Conservation (phyloP, 2,888 invertebrate genomes). For the Seira sanloemensis region DNA sequence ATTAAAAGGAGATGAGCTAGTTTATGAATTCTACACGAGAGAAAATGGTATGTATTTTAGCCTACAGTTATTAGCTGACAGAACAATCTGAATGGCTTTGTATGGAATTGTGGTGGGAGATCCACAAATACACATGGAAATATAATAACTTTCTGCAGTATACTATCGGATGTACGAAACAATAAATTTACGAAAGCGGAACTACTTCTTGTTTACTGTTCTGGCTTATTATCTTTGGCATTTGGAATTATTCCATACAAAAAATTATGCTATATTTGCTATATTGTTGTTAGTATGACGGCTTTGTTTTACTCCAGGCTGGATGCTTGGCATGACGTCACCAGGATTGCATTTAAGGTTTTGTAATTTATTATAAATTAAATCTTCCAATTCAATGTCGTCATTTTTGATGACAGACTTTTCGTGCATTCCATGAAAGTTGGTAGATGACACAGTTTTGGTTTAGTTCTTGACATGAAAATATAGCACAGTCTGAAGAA, state of each 20-base stretch:
- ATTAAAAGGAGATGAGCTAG: neutral
- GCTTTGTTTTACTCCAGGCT: neutral
- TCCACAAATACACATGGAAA: neutral
- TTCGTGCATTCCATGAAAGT: too few relatives aligned
- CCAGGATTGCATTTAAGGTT: too few relatives aligned
- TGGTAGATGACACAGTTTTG: too few relatives aligned
- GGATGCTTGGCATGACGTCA: too few relatives aligned
- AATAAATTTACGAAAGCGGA: neutral
- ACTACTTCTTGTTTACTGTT: too few relatives aligned
- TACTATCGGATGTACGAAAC: slow-evolving; percentile 14
- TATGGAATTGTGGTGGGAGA: too few relatives aligned
- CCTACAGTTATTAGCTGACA: neutral
- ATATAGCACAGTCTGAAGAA: too few relatives aligned
- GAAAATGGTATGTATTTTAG: neutral
- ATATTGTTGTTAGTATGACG: neutral
- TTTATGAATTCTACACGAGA: neutral
- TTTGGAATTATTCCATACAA: neutral
- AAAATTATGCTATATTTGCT: neutral
- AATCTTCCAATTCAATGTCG: too few relatives aligned
- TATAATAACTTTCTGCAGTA: slow-evolving; percentile 1
- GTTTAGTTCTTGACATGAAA: too few relatives aligned
- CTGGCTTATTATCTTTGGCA: too few relatives aligned
- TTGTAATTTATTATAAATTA: too few relatives aligned
- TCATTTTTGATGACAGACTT: too few relatives aligned
- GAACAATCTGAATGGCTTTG: neutral